Evolutionary conservation across 1,140 invertebrate genomes (phyloP).

Genomic region (Drosophila mauritiana): DNA sequence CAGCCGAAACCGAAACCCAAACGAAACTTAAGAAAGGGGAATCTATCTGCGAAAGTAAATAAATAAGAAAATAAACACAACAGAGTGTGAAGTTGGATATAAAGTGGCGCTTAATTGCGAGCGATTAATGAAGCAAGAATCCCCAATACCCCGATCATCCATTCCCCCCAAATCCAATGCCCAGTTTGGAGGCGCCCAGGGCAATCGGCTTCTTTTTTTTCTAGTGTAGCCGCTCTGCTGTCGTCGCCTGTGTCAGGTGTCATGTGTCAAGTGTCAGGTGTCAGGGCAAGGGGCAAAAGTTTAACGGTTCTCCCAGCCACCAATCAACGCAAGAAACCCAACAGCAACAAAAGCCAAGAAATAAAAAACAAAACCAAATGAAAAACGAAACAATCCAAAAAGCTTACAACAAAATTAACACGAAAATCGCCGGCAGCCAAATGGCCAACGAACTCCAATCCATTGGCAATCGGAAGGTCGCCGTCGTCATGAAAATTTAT

Average conservation of each 20-base stretch:
- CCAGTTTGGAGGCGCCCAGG: slow-evolving; percentile 21
- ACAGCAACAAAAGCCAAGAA: background rate
- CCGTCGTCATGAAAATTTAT: slow-evolving; percentile 21
- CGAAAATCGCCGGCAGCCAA: slow-evolving; percentile 45
- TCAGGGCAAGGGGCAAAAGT: slow-evolving; percentile 70
- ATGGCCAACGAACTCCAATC: slow-evolving; percentile 54
- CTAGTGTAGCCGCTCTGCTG: slow-evolving; percentile 26
- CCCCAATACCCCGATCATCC: slow-evolving; percentile 17
- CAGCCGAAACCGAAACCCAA: slow-evolving; percentile 26
- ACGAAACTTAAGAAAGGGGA: slow-evolving; percentile 8
- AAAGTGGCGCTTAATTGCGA: slow-evolving; percentile 79
- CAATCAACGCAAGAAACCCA: slow-evolving; percentile 22
- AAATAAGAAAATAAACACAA: slow-evolving; percentile 17
- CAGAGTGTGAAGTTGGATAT: slow-evolving; percentile 66
- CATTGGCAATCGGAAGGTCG: slow-evolving; percentile 55
- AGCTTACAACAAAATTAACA: slow-evolving; percentile 31
- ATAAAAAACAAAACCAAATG: slow-evolving; percentile 26
- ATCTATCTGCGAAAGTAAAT: slow-evolving; percentile 45
- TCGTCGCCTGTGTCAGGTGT: slow-evolving; percentile 56
- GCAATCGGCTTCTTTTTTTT: slow-evolving; percentile 11
- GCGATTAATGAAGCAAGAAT: slow-evolving; percentile 80
- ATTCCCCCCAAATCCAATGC: slow-evolving; percentile 20
- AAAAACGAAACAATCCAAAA: slow-evolving; percentile 29
- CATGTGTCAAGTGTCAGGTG: slow-evolving; percentile 65
- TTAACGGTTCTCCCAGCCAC: slow-evolving; percentile 67